Base-by-base conservation (phyloP, 2,888 invertebrate genomes). In the Epinotia bilunana region DNA sequence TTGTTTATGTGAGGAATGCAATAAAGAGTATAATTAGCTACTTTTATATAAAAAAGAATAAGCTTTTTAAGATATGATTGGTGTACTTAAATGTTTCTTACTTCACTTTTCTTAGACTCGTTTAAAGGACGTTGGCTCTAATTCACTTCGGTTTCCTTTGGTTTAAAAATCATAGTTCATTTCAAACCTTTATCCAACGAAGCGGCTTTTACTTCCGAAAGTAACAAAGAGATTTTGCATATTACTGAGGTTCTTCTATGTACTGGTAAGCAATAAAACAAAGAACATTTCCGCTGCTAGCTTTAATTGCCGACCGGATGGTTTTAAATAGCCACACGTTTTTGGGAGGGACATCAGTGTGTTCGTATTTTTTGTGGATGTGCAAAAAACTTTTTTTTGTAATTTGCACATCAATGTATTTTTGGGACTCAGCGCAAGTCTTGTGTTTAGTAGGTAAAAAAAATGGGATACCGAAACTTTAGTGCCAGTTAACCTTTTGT, bases 281-380 rank as follows among this genome's bases (percentile, higher is more conserved):
- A 73, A 72, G 61, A 62, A 43, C 33, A 23, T 62, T 69, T 74
- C 73, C 73, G 67, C 57, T 57, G 69, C 46, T 9, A 33, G 57
- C 46, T 69, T 57, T 69, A 74, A 69, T 69, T 69, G 69, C 74
- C 23, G 16, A 39, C 72, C 69, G 63, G 74, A 74, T 63, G 57
- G 23, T 16, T 20, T 43, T 63, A 69, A 73, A 68, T 73, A 57
- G 74, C 57, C 68, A 46, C 73, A 57, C 57, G 57, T 57, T 63
- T 43, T 74, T 69, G 28, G 13, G 13, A 43, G 11, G 23, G 57
- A 63, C 69, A 74, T 63, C 20, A 23, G 16, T 49, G 7, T 64
- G 49, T 5, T 7, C 53, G n/a, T 53, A 53, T 53, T 53, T 53
- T 53, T 6, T 53, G 53, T n/a, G 2, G 7, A 53, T n/a, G 6